Evolutionary conservation across 2,888 invertebrate genomes (phyloP).

Genomic region (Petrophora chlorosata): DNA sequence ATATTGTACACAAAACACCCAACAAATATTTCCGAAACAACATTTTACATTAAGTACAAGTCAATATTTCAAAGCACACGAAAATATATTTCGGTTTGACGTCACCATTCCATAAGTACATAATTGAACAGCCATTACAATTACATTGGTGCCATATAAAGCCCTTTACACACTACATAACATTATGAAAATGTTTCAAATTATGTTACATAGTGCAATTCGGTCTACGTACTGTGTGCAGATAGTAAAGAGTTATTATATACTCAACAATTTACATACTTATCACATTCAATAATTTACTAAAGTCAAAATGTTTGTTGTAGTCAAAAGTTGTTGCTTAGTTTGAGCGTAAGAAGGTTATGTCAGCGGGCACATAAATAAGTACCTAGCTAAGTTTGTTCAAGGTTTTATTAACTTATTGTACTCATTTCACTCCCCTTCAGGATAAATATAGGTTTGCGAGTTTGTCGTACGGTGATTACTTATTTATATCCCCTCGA

Average conservation of each 20-base stretch:
- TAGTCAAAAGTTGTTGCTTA: neutral
- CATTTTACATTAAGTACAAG: slow-evolving; percentile 69
- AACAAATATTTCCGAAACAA: slow-evolving; percentile 69
- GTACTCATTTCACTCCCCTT: too few relatives aligned
- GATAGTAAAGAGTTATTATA: slow-evolving; percentile 17
- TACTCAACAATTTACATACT: slow-evolving; percentile 11
- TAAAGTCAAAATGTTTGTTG: neutral
- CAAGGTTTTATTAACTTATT: too few relatives aligned
- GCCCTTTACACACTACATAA: slow-evolving; percentile 29
- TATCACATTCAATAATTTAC: slow-evolving; percentile 29
- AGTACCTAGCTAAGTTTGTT: too few relatives aligned
- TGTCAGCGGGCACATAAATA: too few relatives aligned
- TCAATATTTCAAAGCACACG: slow-evolving; percentile 56
- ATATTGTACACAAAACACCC: slow-evolving; percentile 73
- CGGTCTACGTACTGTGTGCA: slow-evolving; percentile 19
- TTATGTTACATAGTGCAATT: slow-evolving; percentile 28
- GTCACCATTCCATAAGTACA: slow-evolving; percentile 42
- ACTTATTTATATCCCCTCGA: too few relatives aligned
- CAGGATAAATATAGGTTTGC: too few relatives aligned
- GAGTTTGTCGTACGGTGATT: too few relatives aligned
- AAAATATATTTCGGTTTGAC: slow-evolving; percentile 58
- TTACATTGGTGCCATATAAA: slow-evolving; percentile 31
- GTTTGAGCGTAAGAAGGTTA: neutral
- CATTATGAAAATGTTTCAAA: slow-evolving; percentile 11
- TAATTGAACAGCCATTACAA: slow-evolving; percentile 39